Percentiles rank a stretch among this genome's conserved stretches.
phyloP scores from a whole-genome alignment of 1,140 invertebrate genomes.

The Phenacoccus solenopsis region DNA sequence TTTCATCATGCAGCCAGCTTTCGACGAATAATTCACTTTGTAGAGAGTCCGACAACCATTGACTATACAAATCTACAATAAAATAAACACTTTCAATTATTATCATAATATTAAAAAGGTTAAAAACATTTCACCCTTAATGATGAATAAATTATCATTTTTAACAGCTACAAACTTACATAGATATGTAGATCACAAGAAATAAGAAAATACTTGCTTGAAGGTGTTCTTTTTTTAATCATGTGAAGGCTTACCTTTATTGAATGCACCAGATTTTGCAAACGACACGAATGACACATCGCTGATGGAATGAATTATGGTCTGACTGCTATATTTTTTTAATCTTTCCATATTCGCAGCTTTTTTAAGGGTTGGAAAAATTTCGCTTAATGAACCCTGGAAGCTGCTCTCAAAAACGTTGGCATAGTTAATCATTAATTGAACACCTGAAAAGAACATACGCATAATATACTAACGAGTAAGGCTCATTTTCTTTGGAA shows the following conservation, averaged over 20 bases:
- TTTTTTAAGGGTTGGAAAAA: not conserved
- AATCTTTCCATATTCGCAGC: not conserved
- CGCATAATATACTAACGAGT: too few species aligned
- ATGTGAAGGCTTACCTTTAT: not conserved
- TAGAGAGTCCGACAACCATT: not conserved
- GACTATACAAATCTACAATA: constrained; percentile 2
- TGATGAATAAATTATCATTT: too few species aligned
- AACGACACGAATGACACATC: not conserved
- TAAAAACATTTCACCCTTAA: too few species aligned
- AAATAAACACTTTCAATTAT: too few species aligned
- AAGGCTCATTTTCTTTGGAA: too few species aligned
- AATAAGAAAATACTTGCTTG: too few species aligned
- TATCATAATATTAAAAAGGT: too few species aligned
- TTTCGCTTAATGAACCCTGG: not conserved
- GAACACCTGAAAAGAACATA: not conserved
- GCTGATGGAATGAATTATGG: not conserved
- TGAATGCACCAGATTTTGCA: not conserved
- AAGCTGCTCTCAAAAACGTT: not conserved
- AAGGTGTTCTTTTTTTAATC: too few species aligned
- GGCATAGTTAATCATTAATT: not conserved
- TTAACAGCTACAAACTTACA: too few species aligned
- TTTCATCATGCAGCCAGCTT: not conserved
- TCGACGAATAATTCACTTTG: not conserved
- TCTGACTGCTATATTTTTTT: not conserved
- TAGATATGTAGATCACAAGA: too few species aligned